phyloP scores from a whole-genome alignment of 2,113 vertebrate genomes.

The Leptosomus discolor region DNA sequence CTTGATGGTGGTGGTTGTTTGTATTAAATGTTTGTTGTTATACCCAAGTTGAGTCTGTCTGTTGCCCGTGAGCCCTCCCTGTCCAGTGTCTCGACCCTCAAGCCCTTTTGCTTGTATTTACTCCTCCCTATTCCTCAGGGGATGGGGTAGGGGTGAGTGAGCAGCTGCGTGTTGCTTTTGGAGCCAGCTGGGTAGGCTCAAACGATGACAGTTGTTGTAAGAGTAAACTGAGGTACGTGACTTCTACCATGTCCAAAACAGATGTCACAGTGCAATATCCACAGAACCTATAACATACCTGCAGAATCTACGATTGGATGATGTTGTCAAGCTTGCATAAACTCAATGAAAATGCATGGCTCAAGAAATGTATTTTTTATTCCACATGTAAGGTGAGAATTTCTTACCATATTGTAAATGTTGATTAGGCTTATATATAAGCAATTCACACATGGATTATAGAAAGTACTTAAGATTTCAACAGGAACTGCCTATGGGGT shows the following conservation, averaged over 20 bases:
- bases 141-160: too few species aligned
- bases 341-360: neutral
- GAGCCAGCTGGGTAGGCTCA: too few species aligned
- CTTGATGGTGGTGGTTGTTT: too few species aligned
- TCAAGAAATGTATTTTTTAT: neutral
- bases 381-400: neutral
- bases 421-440: neutral
- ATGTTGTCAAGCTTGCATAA: neutral
- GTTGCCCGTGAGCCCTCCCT: too few species aligned
- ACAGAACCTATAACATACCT: neutral
- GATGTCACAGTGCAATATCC: neutral
- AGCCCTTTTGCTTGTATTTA: too few species aligned
- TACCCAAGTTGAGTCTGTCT: too few species aligned
- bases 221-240: neutral
- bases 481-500: neutral
- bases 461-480: neutral
- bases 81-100: too few species aligned
- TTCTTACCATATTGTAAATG: neutral
- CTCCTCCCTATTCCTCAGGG: too few species aligned
- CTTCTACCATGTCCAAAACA: neutral
- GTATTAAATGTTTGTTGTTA: too few species aligned
- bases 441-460: neutral
- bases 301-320: neutral
- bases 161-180: too few species aligned
- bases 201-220: too few species aligned